Evolutionary conservation across 2,797 vertebrate species (phyloP), one percentile per base, ranked within the genome.

Genomic region (Anabas testudineus): DNA sequence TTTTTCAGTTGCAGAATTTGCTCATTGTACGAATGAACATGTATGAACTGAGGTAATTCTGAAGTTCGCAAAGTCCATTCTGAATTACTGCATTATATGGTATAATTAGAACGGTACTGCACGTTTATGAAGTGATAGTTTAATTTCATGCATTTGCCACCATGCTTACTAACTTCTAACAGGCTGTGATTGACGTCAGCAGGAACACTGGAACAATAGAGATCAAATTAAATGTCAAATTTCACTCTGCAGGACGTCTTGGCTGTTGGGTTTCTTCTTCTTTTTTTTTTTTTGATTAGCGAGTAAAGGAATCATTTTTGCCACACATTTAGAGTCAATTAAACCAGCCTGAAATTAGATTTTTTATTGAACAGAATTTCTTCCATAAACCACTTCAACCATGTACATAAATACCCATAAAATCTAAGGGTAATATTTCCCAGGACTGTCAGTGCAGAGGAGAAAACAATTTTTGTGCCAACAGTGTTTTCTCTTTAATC

Each of bases 321-420:
- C 81, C 69, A 80, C 21, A 81, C 71, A 79, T 82, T 78, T 60
- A 42, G 26, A 87, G 61, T 80, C 76, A 78, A 82, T 85, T 88
- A 80, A 58, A 85, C 14, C 37, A 56, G 48, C 63, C 55, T 73
- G 64, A 86, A 85, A 80, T 77, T 68, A 71, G 71, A 76, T 54
- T 78, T 71, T 81, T 78, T 76, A 82, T 79, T 77, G 71, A 82
- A 86, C 81, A 75, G 61, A 85, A 78, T 76, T 66, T 81, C 52
- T 76, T 66, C 78, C 60, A 83, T 84, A 51, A 89, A 87, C 71
- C 78, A 83, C 77, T 84, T 88, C 74, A 78, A 76, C 70, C 65
- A 57, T 79, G 65, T 82, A 71, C 58, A 81, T 62, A 76, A 88
- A 82, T 79, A 67, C 48, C 55, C 51, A 71, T 88, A 84, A 88